Conservation (phyloP, 2,797 vertebrate species). For the Varecia variegata region DNA sequence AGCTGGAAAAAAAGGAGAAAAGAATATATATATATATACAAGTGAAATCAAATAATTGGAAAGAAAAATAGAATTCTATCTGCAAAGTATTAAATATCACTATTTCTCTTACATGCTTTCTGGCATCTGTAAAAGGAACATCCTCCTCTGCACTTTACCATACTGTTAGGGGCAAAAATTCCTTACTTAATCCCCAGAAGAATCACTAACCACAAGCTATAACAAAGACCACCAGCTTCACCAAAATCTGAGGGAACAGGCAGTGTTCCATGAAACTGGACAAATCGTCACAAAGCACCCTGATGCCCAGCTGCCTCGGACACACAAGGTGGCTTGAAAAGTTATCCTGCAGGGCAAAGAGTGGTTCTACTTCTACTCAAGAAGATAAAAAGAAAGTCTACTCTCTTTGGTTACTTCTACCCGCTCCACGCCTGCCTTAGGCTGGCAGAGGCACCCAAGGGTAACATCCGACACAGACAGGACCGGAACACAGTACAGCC, state of each 20-base stretch:
- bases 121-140: not conserved
- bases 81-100: not conserved
- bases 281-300: no score
- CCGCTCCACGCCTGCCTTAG: not conserved
- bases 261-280: not conserved
- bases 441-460: not conserved
- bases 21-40: not conserved
- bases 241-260: not conserved
- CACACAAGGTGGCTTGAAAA: not conserved
- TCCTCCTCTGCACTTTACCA: not conserved
- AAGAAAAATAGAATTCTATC: constrained; percentile 1
- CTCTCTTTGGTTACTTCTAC: not conserved
- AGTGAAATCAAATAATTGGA: not conserved
- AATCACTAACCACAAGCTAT: not conserved
- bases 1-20: not conserved
- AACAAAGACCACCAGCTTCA: not conserved
- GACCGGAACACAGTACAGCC: rapidly evolving
- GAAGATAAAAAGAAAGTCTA: not conserved
- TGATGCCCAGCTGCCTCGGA: no score
- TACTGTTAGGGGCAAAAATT: not conserved
- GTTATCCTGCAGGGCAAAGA: not conserved
- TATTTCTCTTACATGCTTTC: not conserved
- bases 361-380: not conserved
- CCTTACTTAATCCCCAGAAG: not conserved
- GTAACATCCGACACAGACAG: not conserved